phyloP scores from a whole-genome alignment of 2,888 invertebrate genomes.

The Parnassius mnemosyne region DNA sequence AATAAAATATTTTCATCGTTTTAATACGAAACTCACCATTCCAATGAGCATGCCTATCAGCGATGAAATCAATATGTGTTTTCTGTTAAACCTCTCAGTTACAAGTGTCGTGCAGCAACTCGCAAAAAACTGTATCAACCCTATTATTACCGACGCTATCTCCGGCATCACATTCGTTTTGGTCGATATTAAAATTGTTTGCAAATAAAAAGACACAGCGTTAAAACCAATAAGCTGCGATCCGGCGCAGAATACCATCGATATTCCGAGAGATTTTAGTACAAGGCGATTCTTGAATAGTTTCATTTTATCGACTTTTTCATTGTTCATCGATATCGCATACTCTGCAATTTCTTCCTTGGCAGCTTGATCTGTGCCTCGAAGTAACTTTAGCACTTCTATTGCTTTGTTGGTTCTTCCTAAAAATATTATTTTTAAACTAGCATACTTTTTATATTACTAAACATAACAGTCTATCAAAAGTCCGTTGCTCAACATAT shows the following conservation, averaged over 20 bases:
- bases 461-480: no score
- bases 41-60: conserved; percentile 39
- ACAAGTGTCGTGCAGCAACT: conserved; percentile 44
- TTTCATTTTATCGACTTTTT: conserved; percentile 26
- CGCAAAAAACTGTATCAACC: conserved; percentile 50
- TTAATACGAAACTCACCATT: conserved; percentile 36
- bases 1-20: no score
- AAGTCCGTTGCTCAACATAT: no score
- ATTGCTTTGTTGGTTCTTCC: conserved; percentile 46
- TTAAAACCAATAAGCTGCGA: conserved; percentile 47
- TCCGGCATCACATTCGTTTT: conserved; percentile 46
- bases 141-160: conserved; percentile 48
- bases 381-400: conserved; percentile 44
- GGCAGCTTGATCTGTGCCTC: conserved; percentile 46
- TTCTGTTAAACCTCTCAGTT: conserved; percentile 48
- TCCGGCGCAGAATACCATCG: conserved; percentile 32
- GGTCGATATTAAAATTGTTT: conserved; percentile 51
- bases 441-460: background rate
- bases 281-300: conserved; percentile 36
- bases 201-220: conserved; percentile 49
- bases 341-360: conserved; percentile 52
- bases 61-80: conserved; percentile 37
- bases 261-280: conserved; percentile 35
- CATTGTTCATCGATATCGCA: conserved; percentile 28
- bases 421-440: conserved; percentile 35